A percentile compares a stretch with the other conserved stretches of the same genome.
Evolutionary conservation across 2,797 vertebrate genomes (phyloP).

Genomic region (Octomys mimax): DNA sequence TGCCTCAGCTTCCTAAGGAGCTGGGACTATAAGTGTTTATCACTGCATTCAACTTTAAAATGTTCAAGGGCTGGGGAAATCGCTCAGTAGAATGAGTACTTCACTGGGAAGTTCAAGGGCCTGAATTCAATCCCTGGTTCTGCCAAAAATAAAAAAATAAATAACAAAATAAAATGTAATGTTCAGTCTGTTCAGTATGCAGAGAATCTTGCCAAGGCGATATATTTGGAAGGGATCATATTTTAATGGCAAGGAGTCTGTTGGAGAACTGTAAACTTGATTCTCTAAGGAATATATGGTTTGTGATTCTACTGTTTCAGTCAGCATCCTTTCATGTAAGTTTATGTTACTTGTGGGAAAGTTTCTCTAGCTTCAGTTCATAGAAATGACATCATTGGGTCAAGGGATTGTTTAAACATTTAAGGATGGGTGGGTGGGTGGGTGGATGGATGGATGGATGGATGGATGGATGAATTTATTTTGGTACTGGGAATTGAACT

Average conservation of each 20-base stretch:
- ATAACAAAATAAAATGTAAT: not conserved
- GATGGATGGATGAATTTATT: no score
- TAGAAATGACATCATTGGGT: not conserved
- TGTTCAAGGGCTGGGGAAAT: no score
- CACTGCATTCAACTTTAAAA: no score
- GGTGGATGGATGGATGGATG: not conserved
- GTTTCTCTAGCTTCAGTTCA: conserved; percentile 11
- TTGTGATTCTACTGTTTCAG: conserved; percentile 47
- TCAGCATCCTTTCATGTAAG: not conserved
- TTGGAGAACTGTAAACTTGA: not conserved
- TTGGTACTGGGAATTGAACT: no score
- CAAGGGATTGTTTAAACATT: conserved; percentile 2
- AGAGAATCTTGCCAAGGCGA: not conserved
- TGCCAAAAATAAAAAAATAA: no score
- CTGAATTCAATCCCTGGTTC: no score
- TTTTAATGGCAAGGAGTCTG: conserved; percentile 25
- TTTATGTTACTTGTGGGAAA: not conserved
- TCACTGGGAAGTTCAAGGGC: no score
- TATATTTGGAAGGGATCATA: not conserved
- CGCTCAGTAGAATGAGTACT: no score
- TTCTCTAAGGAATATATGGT: conserved; percentile 22
- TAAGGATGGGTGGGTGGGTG: conserved; percentile 28
- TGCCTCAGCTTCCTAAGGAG: not conserved
- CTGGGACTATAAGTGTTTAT: not conserved
- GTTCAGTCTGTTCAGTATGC: not conserved